Conservation (phyloP, 2,888 invertebrate species). For the Crossocerus cetratus region DNA sequence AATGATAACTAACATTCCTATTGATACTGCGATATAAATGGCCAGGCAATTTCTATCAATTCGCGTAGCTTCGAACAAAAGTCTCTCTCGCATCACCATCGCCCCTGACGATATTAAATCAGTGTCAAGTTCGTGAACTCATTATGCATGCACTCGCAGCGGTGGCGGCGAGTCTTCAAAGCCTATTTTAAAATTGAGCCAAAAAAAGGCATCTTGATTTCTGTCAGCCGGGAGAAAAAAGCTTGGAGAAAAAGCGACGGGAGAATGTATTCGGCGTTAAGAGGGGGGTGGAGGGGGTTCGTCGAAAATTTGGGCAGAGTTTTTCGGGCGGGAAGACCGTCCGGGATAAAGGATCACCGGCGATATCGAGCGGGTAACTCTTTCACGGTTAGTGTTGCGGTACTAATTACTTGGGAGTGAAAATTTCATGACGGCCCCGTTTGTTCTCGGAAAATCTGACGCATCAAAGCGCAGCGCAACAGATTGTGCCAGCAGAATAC, state of each 20-base stretch:
- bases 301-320: no score
- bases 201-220: background rate
- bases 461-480: background rate
- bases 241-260: no score
- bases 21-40: no score
- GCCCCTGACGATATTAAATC: background rate
- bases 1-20: background rate
- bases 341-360: no score
- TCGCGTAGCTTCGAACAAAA: background rate
- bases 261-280: no score
- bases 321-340: no score
- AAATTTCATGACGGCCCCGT: background rate
- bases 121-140: background rate
- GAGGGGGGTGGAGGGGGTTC: no score
- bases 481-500: background rate
- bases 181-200: background rate
- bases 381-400: background rate
- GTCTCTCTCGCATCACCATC: background rate
- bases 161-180: background rate
- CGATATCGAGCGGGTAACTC: no score
- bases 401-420: background rate
- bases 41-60: no score
- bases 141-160: background rate
- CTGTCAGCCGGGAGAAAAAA: no score
- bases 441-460: background rate